Base-by-base conservation (phyloP, 2,888 invertebrate species). In the Ormyrus rosae region DNA sequence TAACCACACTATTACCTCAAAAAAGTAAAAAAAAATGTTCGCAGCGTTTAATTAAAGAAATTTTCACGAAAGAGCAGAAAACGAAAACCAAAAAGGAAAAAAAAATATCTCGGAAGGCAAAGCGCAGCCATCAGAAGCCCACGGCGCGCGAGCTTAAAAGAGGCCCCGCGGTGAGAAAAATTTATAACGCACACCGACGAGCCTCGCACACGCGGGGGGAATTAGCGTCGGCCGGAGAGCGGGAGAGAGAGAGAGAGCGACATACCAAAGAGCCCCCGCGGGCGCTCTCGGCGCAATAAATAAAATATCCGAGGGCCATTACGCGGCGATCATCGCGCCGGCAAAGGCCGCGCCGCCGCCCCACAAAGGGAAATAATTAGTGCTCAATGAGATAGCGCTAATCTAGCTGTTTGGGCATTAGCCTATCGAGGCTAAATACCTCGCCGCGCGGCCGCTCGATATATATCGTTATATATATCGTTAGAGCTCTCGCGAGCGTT, bases 281-380 rank as follows among this genome's bases (percentile, higher is more conserved):
- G n/a, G 11, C 61, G 75, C 71, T 50, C 71, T 67, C 60, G 63
- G 51, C 45, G 9, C 64, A 80, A 84, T 85, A 85, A 86, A 85
- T 85, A 84, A 84, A 86, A 85, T 85, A 85, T 85, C 82, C 63
- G 72, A 79, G 72, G 70, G 85, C 82, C 83, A 85, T 84, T 85
- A 84, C 83, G 78, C 75, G 81, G 56, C 74, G 82, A 50, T 79
- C 19, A 19, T 19, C 19, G 19, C 19, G 19, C 19, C 19, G 19
- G 19, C 19, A 19, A 19, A 19, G 19, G 19, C 19, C 81, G 83
- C 81, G 19, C 19, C 81, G 83, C 81, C 77, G 60, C 53, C 11
- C 83, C 87, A 87, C 88, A 89, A 89, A 89, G 89, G 84, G 83
- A 87, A 89, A 89, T 89, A 89, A 89, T 89, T 89, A 89, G 88